Evolutionary conservation across 2,797 vertebrate genomes (phyloP), one percentile per base, ranked within the genome.

Genomic region (Apodemus agrarius): DNA sequence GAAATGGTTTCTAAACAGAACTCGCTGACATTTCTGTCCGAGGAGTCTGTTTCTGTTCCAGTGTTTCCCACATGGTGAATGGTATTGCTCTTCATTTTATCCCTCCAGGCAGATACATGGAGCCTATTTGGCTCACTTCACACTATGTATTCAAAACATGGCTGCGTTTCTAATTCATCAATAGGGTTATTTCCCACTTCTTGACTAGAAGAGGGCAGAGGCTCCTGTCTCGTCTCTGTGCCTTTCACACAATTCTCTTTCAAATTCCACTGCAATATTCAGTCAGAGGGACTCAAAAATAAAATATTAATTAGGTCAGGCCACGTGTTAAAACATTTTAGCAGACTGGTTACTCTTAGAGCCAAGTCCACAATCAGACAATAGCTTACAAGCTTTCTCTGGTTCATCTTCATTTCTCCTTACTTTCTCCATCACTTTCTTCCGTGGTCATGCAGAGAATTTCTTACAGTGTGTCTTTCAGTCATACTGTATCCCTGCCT

Each of bases 311-410:
- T 91, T 69, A 69, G 16, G 26, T 81, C n/a, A 93, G 49, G 19
- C 8, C 14, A n/a, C 67, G 52, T 29, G 34, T 95, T 90, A 90
- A 80, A 96, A 92, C 29, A 92, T 0, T 92, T 75, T n/a, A 80
- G 24, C 80, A 80, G 87, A 82, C 34, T 3, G 31, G 22, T 57
- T 96, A 61, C 12, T 46, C 92, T 95, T 78, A 88, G 16, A 37
- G 57, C 40, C 2, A 92, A 89, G 19, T 90, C 21, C 61, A 86
- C 88, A 86, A 90, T 91, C 85, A 89, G 49, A 16, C 49, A 94
- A n/a, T 74, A 57, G 17, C 21, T 91, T 93, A 43, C 4, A 90
- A 63, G 10, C 26, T 46, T 90, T 94, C 67, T 86, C 67, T 82
- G 29, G 29, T 79, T 89, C 37, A 86, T 31, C 26, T 4, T 75